Evolutionary conservation across 2,888 invertebrate genomes (phyloP), one percentile per base, ranked within the genome.

Genomic region (Allacma fusca): DNA sequence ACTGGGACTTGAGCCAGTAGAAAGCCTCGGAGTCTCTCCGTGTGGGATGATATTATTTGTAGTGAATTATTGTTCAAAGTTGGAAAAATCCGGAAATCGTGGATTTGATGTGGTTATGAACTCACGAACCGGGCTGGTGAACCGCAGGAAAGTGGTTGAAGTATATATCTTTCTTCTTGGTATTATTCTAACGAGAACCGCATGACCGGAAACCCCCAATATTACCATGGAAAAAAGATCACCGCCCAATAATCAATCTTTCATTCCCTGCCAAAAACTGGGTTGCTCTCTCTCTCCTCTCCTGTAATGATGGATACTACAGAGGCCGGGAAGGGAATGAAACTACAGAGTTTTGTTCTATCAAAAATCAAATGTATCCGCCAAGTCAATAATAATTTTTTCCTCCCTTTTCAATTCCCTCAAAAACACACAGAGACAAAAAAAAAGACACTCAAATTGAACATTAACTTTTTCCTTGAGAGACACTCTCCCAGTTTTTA

Each of bases 31-130:
- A 68, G 72, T 71, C 59, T 59, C 57, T 57, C 23, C 40, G 21
- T 43, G 21, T 43, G 70, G n/a, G n/a, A n/a, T n/a, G n/a, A n/a
- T n/a, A n/a, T n/a, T n/a, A n/a, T n/a, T n/a, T n/a, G n/a, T n/a
- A 40, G 40, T 40, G 50, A 50, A 50, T 50, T 12, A 50, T 5
- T 50, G 50, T 5, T 50, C 1, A 9, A 50, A 50, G 50, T 12
- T 12, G 78, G 69, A 79, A 81, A 78, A 81, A 77, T 76, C 80
- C 80, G 81, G 81, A 81, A 81, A 82, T 80, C 74, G 79, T 80
- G 81, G 81, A 80, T 78, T 81, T 81, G 82, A 81, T 82, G 82
- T 81, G 82, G 82, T 82, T 65, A 34, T 74, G 13, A 5, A 78
- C 79, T 80, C 82, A 81, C 80, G 80, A 80, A 78, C 75, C 71